Base-by-base conservation (phyloP, 2,113 vertebrate species). In the Panurus biarmicus region DNA sequence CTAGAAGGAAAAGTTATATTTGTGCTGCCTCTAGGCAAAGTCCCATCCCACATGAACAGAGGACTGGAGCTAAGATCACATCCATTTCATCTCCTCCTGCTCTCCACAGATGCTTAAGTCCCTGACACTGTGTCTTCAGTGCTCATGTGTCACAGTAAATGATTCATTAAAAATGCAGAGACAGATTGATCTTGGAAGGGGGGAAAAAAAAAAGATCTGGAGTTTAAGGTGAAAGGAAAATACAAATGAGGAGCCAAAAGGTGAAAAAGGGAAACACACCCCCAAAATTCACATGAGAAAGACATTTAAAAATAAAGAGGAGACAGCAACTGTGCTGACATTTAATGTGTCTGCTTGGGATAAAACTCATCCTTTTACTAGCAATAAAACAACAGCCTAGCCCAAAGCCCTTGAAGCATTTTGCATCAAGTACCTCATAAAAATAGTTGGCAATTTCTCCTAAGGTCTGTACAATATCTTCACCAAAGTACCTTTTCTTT, bases 151-250 rank as follows among this genome's bases (percentile, higher is more conserved):
- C 95, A 95, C 75, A 87, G 85, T 29, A 93, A 94, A 91, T 54
- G 85, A 80, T 60, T 93, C 96, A 94, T 97, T 96, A 94, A 95
- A 94, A 95, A 96, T 94, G 89, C 77, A 81, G 9, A 67, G 78
- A 87, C 90, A 93, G 93, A 94, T 84, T 95, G 91, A 92, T 92
- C 75, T 80, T 19, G 53, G 81, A 78, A 90, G 24, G 20, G 12
- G 36, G 11, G 5, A 0, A 2, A 22, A 60, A 5, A 9, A 28
- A 61, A 38, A 61, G 47, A 80, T 64, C 73, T 21, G 70, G 65
- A 89, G 76, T 73, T 75, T 29, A 56, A 83, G 87, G 78, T 0
- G 0, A 89, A 74, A 93, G 81, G 60, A 51, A 92, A 94, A 88
- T 3, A 84, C 80, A 64, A 93, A 40, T 11, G 12, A 81, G 61